phyloP scores from a whole-genome alignment of 2,888 invertebrate genomes.

The Drosophila acutilabella region DNA sequence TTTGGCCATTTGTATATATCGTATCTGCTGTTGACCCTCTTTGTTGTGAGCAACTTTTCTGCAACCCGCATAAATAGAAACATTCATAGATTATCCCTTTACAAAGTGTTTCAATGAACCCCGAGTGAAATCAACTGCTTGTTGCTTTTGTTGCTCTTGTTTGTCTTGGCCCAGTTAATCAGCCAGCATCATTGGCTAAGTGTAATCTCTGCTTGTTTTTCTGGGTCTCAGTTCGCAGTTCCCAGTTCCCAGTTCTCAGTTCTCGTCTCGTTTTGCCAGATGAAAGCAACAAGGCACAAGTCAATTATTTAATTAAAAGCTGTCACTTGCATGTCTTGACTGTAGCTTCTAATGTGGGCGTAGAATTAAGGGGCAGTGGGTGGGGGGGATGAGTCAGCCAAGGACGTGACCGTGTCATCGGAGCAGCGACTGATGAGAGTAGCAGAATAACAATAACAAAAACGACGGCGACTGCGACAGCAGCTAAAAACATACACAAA shows the following conservation, averaged over 20 bases:
- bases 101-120: conserved; percentile 58
- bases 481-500: conserved; percentile 51
- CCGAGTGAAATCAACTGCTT: conserved; percentile 9
- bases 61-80: conserved; percentile 54
- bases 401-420: conserved; percentile 31
- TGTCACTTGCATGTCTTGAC: conserved; percentile 63
- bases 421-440: conserved; percentile 23
- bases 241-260: conserved; percentile 1
- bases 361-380: background rate
- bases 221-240: conserved; percentile 1
- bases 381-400: conserved; percentile 10
- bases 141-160: conserved; percentile 21
- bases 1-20: conserved; percentile 55
- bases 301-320: conserved; percentile 77
- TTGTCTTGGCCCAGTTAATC: conserved; percentile 25
- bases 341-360: conserved; percentile 47
- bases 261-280: conserved; percentile 39
- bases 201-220: conserved; percentile 18
- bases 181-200: conserved; percentile 49
- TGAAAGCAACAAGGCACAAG: conserved; percentile 57
- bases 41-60: conserved; percentile 38
- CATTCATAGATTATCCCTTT: conserved; percentile 31
- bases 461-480: conserved; percentile 2
- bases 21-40: conserved; percentile 25
- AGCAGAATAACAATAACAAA: conserved; percentile 41